Conservation (phyloP, 2,113 vertebrate species). For the Albula glossodonta region DNA sequence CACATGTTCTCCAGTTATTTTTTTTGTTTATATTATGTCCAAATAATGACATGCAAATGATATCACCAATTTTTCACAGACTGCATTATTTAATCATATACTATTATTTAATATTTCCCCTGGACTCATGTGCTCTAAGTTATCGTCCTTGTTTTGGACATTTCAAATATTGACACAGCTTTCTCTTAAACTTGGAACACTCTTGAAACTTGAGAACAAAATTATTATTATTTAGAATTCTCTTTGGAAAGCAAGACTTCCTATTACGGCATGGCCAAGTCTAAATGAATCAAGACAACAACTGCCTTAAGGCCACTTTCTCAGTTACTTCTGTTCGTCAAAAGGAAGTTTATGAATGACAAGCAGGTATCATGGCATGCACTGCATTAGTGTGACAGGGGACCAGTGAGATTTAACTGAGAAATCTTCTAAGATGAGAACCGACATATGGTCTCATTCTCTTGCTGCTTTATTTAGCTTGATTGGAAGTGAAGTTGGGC, state of each 20-base stretch:
- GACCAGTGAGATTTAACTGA: conserved; percentile 21
- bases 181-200: neutral
- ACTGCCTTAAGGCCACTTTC: conserved; percentile 72
- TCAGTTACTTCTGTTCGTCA: conserved; percentile 82
- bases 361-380: conserved; percentile 1
- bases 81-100: neutral
- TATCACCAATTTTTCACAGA: neutral
- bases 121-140: neutral
- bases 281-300: neutral
- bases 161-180: conserved; percentile 9
- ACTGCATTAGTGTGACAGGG: conserved; percentile 15
- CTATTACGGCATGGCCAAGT: neutral
- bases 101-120: neutral
- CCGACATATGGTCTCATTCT: conserved; percentile 4
- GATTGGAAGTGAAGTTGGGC: conserved; percentile 23
- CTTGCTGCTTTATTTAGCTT: conserved; percentile 28
- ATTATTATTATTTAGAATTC: neutral
- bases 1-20: neutral
- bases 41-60: neutral
- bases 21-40: neutral
- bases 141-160: neutral
- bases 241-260: neutral
- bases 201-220: neutral
- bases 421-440: conserved; percentile 13
- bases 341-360: conserved; percentile 53